Evolutionary conservation across 2,888 invertebrate genomes (phyloP).

Genomic region (Myathropa florea): DNA sequence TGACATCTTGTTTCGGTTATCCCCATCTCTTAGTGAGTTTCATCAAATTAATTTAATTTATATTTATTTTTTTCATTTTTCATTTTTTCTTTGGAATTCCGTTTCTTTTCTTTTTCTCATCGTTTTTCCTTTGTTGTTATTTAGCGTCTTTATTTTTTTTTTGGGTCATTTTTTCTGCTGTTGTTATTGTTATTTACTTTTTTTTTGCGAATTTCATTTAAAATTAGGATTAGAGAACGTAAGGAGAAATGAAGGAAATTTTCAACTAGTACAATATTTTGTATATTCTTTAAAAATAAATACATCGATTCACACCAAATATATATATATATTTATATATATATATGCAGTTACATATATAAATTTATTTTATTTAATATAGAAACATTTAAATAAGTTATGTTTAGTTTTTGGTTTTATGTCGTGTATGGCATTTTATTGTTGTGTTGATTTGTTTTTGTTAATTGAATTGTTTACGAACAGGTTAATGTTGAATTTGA

Average conservation of each 20-base stretch:
- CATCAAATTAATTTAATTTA: conserved; percentile 41
- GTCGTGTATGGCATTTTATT: conserved; percentile 31
- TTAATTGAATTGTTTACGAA: conserved; percentile 59
- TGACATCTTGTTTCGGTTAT: conserved; percentile 25
- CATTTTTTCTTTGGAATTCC: conserved; percentile 8
- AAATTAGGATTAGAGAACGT: conserved; percentile 30
- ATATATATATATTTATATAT: conserved; percentile 33
- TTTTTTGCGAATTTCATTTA: conserved; percentile 10
- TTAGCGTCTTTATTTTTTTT: not conserved
- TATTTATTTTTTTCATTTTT: not conserved
- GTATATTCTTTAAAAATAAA: conserved; percentile 49
- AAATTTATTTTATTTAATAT: not conserved
- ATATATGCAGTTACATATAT: conserved; percentile 26
- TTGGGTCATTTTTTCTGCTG: not conserved
- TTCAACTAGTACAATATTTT: conserved; percentile 50
- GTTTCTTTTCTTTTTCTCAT: conserved; percentile 18
- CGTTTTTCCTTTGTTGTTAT: not conserved
- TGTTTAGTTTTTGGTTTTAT: conserved; percentile 15
- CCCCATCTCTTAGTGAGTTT: conserved; percentile 27
- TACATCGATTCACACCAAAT: conserved; percentile 61
- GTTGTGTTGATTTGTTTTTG: conserved; percentile 17
- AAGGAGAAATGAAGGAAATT: conserved; percentile 40
- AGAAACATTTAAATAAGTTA: conserved; percentile 60
- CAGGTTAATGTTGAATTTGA: conserved; percentile 52
- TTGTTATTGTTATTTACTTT: too few species aligned